Percentiles rank a stretch among this genome's conserved stretches.
Conservation (phyloP, 2,113 vertebrate species). For the Ceuthmochares aereus region DNA sequence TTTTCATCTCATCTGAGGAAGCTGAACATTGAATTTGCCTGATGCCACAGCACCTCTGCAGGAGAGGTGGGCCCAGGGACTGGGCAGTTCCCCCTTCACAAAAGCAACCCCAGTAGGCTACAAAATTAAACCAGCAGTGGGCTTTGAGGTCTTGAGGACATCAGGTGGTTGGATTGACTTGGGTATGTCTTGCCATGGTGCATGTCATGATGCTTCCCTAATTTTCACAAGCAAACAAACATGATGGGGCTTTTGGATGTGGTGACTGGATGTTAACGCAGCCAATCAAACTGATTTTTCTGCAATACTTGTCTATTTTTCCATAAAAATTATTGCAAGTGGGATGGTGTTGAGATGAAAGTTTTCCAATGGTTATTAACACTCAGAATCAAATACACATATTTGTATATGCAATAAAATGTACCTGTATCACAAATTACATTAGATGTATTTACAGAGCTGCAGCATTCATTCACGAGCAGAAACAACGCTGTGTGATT, state of each 20-base stretch:
- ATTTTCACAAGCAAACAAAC: background rate
- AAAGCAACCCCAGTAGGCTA: background rate
- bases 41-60: background rate
- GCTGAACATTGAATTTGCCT: background rate
- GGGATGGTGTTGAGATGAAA: background rate
- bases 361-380: background rate
- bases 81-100: background rate
- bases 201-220: background rate
- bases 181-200: background rate
- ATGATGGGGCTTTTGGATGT: background rate
- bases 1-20: background rate
- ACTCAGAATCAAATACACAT: background rate
- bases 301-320: background rate
- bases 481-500: background rate
- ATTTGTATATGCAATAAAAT: background rate
- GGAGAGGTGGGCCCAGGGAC: background rate
- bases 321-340: background rate
- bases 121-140: background rate
- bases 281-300: background rate
- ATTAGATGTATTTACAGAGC: background rate
- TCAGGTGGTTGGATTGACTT: background rate
- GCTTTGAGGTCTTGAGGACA: background rate
- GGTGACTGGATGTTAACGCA: background rate
- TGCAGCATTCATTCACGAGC: background rate
- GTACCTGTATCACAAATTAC: background rate